A percentile compares a stretch with the other conserved stretches of the same genome.
These are phyloP conservation scores for Pantelozetes paolii DNA, from an alignment of 2,888 invertebrate species.

Conservation along the genomic window DNA sequence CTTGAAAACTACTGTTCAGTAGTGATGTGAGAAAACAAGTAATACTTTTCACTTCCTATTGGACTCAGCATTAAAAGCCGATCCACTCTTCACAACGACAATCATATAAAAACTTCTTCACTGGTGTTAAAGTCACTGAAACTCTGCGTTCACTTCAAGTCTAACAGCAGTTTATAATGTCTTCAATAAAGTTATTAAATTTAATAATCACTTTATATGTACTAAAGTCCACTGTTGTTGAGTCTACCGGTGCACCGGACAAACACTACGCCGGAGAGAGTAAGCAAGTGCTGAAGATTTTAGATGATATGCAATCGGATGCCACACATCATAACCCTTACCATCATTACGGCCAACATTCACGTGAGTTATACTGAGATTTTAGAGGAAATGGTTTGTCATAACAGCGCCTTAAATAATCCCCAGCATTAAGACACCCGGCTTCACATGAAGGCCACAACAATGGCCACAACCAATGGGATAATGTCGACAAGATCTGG, in stretches of 20 bases:
- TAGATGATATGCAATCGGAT: constrained; percentile 11
- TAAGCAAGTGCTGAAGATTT: constrained; percentile 3
- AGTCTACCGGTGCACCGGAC: not conserved
- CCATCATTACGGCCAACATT: constrained; percentile 7
- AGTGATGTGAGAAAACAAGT: too few species aligned
- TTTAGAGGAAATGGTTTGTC: too few species aligned
- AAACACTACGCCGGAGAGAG: constrained; percentile 11
- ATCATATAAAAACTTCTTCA: too few species aligned
- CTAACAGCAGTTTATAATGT: not conserved
- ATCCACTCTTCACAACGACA: too few species aligned
- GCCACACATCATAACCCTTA: constrained; percentile 1
- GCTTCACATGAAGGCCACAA: not conserved
- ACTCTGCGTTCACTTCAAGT: too few species aligned
- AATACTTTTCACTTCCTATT: too few species aligned
- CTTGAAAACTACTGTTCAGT: too few species aligned
- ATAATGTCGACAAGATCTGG: constrained; percentile 11
- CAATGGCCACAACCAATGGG: constrained; percentile 4
- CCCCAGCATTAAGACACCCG: not conserved
- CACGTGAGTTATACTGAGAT: too few species aligned
- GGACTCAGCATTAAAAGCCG: too few species aligned
- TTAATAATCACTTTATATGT: not conserved
- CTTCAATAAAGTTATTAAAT: constrained; percentile 6
- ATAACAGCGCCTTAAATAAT: too few species aligned
- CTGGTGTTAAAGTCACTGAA: too few species aligned
- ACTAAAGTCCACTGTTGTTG: not conserved